phyloP scores from a whole-genome alignment of 2,888 invertebrate species.

The Pachydiplax longipennis region DNA sequence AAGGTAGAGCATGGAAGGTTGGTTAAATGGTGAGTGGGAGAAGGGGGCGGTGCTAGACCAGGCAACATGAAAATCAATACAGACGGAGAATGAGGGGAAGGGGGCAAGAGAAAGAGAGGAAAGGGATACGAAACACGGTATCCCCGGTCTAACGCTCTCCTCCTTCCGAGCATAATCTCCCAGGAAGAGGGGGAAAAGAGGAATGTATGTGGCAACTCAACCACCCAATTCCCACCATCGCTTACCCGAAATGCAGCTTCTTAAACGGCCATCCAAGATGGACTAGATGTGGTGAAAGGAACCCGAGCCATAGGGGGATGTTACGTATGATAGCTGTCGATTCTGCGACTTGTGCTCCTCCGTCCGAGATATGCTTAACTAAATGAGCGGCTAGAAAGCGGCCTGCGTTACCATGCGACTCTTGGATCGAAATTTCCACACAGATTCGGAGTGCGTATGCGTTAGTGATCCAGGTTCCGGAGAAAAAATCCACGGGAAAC shows the following conservation, averaged over 20 bases:
- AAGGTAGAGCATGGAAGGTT: not conserved
- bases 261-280: no score
- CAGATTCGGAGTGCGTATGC: no score
- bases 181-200: not conserved
- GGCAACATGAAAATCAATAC: conserved; percentile 45
- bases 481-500: no score
- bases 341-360: no score
- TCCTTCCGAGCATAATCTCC: not conserved
- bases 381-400: no score
- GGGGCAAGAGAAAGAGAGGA: not conserved
- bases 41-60: conserved; percentile 27
- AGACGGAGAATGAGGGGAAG: conserved; percentile 16
- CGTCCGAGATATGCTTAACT: no score
- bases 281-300: not conserved
- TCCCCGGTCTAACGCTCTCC: not conserved
- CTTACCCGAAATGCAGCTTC: no score
- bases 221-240: no score
- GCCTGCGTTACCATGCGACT: no score
- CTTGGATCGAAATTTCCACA: no score
- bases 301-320: not conserved
- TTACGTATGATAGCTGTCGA: no score
- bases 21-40: not conserved
- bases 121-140: not conserved
- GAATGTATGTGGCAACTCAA: not conserved
- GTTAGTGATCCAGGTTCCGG: no score